phyloP scores from a whole-genome alignment of 2,113 vertebrate genomes.

The Lagopus muta region DNA sequence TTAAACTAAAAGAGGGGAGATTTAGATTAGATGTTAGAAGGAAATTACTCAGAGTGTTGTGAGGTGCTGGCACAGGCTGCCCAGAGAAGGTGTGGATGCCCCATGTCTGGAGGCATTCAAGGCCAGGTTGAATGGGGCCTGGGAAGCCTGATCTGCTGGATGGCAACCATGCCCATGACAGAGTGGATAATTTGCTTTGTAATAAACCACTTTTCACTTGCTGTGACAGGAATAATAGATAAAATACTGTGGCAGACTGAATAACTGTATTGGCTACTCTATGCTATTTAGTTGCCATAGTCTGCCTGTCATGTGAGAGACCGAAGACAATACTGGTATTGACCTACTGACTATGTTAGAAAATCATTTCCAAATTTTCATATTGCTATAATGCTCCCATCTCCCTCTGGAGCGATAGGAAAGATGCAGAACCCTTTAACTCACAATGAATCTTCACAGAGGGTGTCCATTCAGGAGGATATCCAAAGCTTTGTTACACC shows the following conservation, averaged over 20 bases:
- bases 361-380: background rate
- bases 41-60: too few relatives aligned
- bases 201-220: background rate
- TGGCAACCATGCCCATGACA: too few relatives aligned
- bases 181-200: background rate
- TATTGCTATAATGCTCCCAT: background rate
- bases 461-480: background rate
- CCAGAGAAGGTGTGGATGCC: too few relatives aligned
- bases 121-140: too few relatives aligned
- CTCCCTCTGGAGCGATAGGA: background rate
- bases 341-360: background rate
- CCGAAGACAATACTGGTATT: background rate
- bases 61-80: too few relatives aligned
- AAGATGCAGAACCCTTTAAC: background rate
- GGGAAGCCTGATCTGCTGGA: too few relatives aligned
- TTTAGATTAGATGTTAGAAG: too few relatives aligned
- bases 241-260: background rate
- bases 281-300: background rate
- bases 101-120: too few relatives aligned
- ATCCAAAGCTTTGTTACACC: background rate
- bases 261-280: background rate
- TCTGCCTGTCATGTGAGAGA: background rate
- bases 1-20: too few relatives aligned
- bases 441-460: background rate
- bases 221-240: background rate